Conservation (phyloP, 2,888 invertebrate genomes). For the Eupithecia centaureata region DNA sequence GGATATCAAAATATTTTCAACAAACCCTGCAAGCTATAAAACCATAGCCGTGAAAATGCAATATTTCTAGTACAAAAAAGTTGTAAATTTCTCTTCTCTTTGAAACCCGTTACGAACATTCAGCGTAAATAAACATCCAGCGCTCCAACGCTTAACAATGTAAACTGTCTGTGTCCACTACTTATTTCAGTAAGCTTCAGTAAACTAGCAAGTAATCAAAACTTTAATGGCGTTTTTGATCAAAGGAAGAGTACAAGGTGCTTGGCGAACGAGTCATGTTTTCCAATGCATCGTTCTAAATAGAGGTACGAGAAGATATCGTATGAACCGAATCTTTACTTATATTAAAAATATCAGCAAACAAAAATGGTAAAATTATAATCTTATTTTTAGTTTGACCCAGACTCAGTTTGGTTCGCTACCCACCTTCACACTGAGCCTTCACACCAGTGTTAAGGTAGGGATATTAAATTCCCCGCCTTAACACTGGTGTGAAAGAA, state of each 20-base stretch:
- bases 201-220: conserved; percentile 23
- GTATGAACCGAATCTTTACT: not conserved
- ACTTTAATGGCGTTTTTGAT: conserved; percentile 36
- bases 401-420: no score
- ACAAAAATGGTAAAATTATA: not conserved
- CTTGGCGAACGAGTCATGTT: conserved; percentile 19
- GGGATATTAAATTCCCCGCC: no score
- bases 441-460: no score
- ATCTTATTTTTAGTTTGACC: not conserved
- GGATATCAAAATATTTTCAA: not conserved
- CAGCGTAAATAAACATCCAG: conserved; percentile 36
- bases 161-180: conserved; percentile 30
- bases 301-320: not conserved
- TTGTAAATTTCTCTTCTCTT: conserved; percentile 16
- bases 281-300: not conserved
- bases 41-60: not conserved
- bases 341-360: not conserved
- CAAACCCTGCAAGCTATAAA: not conserved
- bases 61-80: conserved; percentile 5
- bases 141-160: conserved; percentile 36
- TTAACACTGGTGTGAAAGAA: no score
- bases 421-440: no score
- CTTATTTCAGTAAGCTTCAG: conserved; percentile 14
- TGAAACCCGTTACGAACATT: conserved; percentile 21
- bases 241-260: conserved; percentile 34